phyloP scores from a whole-genome alignment of 1,140 invertebrate species.

The Drosophila lini region DNA sequence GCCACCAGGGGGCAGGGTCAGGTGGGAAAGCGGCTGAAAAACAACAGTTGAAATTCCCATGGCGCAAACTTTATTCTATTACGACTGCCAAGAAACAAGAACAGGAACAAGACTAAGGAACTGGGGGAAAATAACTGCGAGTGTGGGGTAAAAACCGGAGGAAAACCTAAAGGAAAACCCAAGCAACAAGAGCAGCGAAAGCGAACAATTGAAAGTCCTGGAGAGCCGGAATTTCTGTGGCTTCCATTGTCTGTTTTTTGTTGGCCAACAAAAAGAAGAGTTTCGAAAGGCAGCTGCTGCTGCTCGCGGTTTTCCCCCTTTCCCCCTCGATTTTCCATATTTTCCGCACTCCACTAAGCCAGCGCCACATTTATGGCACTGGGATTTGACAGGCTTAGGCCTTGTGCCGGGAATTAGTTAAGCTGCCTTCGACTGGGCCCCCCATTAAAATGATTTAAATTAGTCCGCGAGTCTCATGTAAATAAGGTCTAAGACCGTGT shows the following conservation, averaged over 20 bases:
- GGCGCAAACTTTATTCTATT: conserved; percentile 80
- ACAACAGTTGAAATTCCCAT: conserved; percentile 80
- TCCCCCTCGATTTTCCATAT: neutral
- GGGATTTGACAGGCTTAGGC: conserved; percentile 69
- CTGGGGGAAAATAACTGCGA: neutral
- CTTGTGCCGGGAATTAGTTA: conserved; percentile 62
- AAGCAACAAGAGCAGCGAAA: conserved; percentile 41
- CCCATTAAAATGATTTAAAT: conserved; percentile 80
- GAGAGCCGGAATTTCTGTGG: conserved; percentile 30
- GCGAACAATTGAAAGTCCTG: conserved; percentile 71
- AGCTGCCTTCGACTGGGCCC: conserved; percentile 22
- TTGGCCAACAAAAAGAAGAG: conserved; percentile 19
- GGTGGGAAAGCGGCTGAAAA: conserved; percentile 60
- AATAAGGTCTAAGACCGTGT: conserved; percentile 21
- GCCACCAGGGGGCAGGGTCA: conserved; percentile 15
- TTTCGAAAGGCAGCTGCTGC: conserved; percentile 27
- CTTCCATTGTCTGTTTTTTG: conserved; percentile 47
- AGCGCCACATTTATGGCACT: conserved; percentile 72
- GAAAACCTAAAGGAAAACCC: conserved; percentile 8
- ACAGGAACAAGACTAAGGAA: conserved; percentile 1
- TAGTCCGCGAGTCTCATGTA: conserved; percentile 45
- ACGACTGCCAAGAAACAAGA: conserved; percentile 57
- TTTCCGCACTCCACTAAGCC: conserved; percentile 32
- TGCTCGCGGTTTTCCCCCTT: neutral
- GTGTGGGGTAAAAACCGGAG: neutral